phyloP scores from a whole-genome alignment of 1,140 invertebrate genomes.

The Drosophila baimaii region DNA sequence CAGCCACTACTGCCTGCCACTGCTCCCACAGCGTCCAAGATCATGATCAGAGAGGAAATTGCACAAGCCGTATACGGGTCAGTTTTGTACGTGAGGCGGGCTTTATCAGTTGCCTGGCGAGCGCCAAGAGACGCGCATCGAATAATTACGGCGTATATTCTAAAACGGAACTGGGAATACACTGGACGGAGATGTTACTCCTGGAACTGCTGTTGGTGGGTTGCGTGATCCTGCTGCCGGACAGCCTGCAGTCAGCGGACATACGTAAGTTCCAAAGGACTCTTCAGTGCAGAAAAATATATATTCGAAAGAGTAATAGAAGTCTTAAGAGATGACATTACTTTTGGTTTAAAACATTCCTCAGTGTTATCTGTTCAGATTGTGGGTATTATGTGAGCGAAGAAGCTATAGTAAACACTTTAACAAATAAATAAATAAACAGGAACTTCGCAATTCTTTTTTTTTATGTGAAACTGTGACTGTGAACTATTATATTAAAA shows the following conservation, averaged over 20 bases:
- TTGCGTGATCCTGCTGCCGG: slow-evolving; percentile 9
- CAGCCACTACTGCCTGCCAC: slow-evolving; percentile 15
- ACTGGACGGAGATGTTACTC: slow-evolving; percentile 32
- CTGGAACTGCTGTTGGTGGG: slow-evolving; percentile 21
- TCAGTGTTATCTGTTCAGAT: not conserved
- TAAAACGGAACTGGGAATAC: slow-evolving; percentile 18
- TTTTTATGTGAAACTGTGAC: slow-evolving; percentile 1
- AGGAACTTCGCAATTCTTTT: too few species aligned
- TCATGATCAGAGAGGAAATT: slow-evolving; percentile 57
- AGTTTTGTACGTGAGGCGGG: slow-evolving; percentile 13
- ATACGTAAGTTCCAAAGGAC: slow-evolving; percentile 50
- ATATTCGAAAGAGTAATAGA: not conserved
- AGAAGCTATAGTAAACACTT: not conserved
- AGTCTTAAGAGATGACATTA: not conserved
- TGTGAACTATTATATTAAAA: not conserved
- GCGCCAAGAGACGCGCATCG: slow-evolving; percentile 43
- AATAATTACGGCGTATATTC: slow-evolving; percentile 37
- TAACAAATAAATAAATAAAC: not conserved
- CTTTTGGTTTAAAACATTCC: not conserved
- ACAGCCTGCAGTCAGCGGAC: slow-evolving; percentile 39
- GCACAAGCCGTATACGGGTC: slow-evolving; percentile 45
- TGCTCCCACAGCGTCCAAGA: slow-evolving; percentile 49
- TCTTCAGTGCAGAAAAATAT: too few species aligned
- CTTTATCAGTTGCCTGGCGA: slow-evolving; percentile 64
- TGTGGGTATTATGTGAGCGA: not conserved